These are phyloP conservation scores for Erebia epiphron DNA, from an alignment of 2,888 invertebrate species.

Conservation along the genomic window DNA sequence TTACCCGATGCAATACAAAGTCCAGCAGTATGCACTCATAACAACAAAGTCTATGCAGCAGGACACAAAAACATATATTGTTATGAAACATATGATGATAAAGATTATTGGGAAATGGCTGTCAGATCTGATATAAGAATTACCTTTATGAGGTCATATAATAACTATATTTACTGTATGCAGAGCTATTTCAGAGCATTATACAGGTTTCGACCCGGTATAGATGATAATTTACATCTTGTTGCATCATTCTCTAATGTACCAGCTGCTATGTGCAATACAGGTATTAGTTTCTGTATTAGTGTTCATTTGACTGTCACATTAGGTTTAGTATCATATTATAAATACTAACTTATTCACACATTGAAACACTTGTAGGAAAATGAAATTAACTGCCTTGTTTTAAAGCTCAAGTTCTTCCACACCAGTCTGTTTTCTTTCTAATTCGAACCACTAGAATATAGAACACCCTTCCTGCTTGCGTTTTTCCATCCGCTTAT, in stretches of 20 bases:
- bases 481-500: too few species aligned
- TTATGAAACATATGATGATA: slow-evolving; percentile 53
- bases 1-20: slow-evolving; percentile 67
- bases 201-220: slow-evolving; percentile 62
- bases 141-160: slow-evolving; percentile 59
- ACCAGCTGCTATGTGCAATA: slow-evolving; percentile 59
- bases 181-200: slow-evolving; percentile 64
- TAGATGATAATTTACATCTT: slow-evolving; percentile 50
- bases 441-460: too few species aligned
- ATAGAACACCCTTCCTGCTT: too few species aligned
- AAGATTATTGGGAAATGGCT: slow-evolving; percentile 55
- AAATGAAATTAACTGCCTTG: too few species aligned
- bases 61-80: slow-evolving; percentile 62
- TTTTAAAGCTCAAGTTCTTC: too few species aligned
- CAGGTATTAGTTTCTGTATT: slow-evolving; percentile 56
- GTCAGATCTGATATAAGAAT: slow-evolving; percentile 54
- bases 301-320: background rate
- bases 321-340: too few species aligned
- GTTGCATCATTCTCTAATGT: slow-evolving; percentile 55
- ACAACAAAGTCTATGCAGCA: slow-evolving; percentile 58
- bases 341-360: too few species aligned
- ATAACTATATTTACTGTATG: slow-evolving; percentile 63
- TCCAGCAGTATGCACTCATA: slow-evolving; percentile 64
- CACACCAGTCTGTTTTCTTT: too few species aligned
- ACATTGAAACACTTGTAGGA: too few species aligned